phyloP scores from a whole-genome alignment of 2,113 vertebrate genomes.

The Columba livia region DNA sequence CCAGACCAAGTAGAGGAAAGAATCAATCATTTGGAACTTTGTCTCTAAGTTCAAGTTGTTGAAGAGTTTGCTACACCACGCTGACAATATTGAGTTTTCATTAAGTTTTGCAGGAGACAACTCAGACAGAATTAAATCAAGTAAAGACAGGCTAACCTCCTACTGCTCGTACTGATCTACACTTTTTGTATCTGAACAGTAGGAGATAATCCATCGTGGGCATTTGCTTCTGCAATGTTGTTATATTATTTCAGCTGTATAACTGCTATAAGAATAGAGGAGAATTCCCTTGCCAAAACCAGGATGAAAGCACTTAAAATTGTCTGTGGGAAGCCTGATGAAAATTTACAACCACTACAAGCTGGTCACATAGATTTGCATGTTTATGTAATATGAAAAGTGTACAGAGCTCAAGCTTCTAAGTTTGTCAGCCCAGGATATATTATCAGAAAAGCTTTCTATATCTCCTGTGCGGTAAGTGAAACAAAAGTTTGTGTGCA shows the following conservation, averaged over 20 bases:
- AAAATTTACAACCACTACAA: not conserved
- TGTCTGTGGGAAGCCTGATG: not conserved
- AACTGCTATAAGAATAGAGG: not conserved
- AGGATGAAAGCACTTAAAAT: slow-evolving; percentile 7
- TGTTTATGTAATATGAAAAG: not conserved
- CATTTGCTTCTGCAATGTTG: not conserved
- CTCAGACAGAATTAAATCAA: slow-evolving; percentile 54
- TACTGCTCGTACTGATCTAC: not conserved
- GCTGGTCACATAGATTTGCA: slow-evolving; percentile 37
- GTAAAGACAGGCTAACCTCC: slow-evolving; percentile 30
- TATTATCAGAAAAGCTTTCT: not conserved
- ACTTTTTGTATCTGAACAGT: slow-evolving; percentile 32
- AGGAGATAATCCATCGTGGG: slow-evolving; percentile 44
- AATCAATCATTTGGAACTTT: slow-evolving; percentile 17
- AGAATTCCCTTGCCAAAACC: not conserved
- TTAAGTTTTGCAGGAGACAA: slow-evolving; percentile 41
- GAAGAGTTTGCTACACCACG: slow-evolving; percentile 29
- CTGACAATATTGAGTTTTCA: slow-evolving; percentile 59
- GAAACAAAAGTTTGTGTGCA: not conserved
- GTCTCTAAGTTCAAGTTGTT: slow-evolving; percentile 5
- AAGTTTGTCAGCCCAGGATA: not conserved
- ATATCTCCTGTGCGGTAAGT: not conserved
- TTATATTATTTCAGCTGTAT: slow-evolving; percentile 19
- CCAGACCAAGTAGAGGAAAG: not conserved
- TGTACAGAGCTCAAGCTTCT: not conserved